phyloP scores from a whole-genome alignment of 2,797 vertebrate genomes.

The Gymnoscopelus microlampas region DNA sequence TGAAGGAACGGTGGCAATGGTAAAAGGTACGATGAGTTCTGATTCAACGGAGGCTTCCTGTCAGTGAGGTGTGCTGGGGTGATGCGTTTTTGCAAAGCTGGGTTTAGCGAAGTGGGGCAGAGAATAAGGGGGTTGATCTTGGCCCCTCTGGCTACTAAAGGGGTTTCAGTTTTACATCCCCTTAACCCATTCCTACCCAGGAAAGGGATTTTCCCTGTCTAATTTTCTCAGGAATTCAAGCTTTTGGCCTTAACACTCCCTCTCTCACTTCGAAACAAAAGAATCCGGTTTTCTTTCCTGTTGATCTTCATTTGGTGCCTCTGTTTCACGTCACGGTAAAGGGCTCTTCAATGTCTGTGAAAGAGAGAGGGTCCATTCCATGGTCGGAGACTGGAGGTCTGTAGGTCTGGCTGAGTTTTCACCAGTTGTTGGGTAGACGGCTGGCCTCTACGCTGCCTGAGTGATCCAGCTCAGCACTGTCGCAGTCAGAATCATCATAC shows the following conservation, averaged over 20 bases:
- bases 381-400: constrained; percentile 11
- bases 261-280: background rate
- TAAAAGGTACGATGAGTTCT: constrained; percentile 3
- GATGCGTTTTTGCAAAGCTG: constrained; percentile 56
- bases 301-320: constrained; percentile 21
- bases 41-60: constrained; percentile 27
- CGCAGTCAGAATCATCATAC: constrained; percentile 91
- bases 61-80: constrained; percentile 46
- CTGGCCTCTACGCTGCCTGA: constrained; percentile 84
- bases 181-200: constrained; percentile 16
- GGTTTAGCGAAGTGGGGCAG: constrained; percentile 11
- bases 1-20: constrained; percentile 16
- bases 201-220: background rate
- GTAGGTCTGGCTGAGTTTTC: constrained; percentile 64
- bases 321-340: background rate
- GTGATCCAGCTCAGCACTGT: constrained; percentile 90
- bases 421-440: constrained; percentile 84
- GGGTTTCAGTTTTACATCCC: constrained; percentile 32
- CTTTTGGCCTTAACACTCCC: constrained; percentile 18
- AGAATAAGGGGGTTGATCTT: constrained; percentile 22
- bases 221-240: constrained; percentile 1
- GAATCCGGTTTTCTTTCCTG: constrained; percentile 26
- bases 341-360: constrained; percentile 6
- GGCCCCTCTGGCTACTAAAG: constrained; percentile 25
- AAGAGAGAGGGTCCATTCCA: constrained; percentile 17